Evolutionary conservation across 1,140 invertebrate genomes (phyloP), one percentile per base, ranked within the genome.

Genomic region (Sitobion miscanthi): DNA sequence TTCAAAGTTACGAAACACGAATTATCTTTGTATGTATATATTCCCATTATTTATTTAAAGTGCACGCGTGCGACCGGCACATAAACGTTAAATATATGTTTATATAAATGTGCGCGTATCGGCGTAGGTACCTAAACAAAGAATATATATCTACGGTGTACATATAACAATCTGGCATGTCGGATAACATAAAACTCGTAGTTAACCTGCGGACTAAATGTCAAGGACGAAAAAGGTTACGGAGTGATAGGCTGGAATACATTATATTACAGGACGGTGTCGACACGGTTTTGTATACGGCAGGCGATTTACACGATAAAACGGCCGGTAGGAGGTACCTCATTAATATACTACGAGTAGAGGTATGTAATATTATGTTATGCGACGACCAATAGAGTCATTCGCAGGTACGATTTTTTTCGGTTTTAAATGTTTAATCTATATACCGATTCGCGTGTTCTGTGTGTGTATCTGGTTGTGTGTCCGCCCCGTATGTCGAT

Each of bases 141-240:
- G 23, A 23, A 57, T 54, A 54, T 6, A 54, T 21, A 54, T 20
- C 52, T 21, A 21, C 52, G 20, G 17, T 21, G 20, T 54, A 52
- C 30, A 25, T 62, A 69, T 69, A 77, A 77, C 62, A 77, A 77
- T 77, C 62, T 77, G 62, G 62, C 62, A 77, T 77, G 62, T n/a
- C 62, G 14, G 62, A n/a, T n/a, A 77, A 77, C 30, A 77, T 77
- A 77, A 77, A n/a, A 77, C 62, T 17, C 30, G n/a, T 17, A 77
- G 62, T 77, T 77, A n/a, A 77, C 62, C 52, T 6, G 21, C 30
- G 62, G 14, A n/a, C 30, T 77, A 77, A 77, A 77, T 77, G 62
- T 77, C 62, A 77, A 77, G 62, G 62, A 77, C 62, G n/a, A n/a
- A 77, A 77, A 77, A 77, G 62, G 62, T 77, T 35, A n/a, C 62